Evolutionary conservation across 2,797 vertebrate genomes (phyloP).

Genomic region (Falco naumanni): DNA sequence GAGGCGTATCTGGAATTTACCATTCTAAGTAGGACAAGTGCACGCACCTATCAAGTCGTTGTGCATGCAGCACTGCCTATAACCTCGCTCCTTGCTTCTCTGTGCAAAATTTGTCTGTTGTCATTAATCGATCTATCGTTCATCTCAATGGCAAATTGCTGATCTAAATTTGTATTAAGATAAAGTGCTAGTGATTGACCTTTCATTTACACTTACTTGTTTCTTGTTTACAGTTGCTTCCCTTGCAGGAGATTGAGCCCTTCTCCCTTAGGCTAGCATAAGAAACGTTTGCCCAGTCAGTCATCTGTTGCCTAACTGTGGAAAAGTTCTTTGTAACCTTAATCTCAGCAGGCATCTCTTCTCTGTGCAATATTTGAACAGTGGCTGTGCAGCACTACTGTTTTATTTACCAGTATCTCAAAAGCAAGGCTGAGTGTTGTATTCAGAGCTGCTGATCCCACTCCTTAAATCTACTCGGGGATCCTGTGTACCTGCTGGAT

Average conservation of each 20-base stretch:
- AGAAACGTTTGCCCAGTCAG: not conserved
- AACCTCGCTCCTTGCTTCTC: conserved; percentile 17
- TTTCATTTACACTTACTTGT: not conserved
- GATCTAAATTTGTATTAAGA: conserved; percentile 8
- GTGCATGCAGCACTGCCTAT: not conserved
- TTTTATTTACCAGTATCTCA: not conserved
- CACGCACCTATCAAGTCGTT: not conserved
- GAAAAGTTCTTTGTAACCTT: not conserved
- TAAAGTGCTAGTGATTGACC: conserved; percentile 69
- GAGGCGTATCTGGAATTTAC: conserved; percentile 14
- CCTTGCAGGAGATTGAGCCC: not conserved
- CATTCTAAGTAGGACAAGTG: conserved; percentile 13
- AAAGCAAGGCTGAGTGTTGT: not conserved
- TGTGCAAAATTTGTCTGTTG: not conserved
- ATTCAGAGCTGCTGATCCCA: conserved; percentile 5
- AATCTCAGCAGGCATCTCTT: conserved; percentile 37
- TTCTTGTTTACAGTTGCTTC: not conserved
- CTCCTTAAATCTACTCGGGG: not conserved
- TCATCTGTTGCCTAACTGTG: not conserved
- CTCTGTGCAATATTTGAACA: not conserved
- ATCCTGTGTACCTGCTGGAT: conserved; percentile 5
- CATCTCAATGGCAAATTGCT: not conserved
- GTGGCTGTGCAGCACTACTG: not conserved
- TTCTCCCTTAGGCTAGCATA: not conserved
- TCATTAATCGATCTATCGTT: not conserved